These are phyloP conservation scores for Limnephilus marmoratus DNA, from an alignment of 2,888 invertebrate species.

Conservation along the genomic window DNA sequence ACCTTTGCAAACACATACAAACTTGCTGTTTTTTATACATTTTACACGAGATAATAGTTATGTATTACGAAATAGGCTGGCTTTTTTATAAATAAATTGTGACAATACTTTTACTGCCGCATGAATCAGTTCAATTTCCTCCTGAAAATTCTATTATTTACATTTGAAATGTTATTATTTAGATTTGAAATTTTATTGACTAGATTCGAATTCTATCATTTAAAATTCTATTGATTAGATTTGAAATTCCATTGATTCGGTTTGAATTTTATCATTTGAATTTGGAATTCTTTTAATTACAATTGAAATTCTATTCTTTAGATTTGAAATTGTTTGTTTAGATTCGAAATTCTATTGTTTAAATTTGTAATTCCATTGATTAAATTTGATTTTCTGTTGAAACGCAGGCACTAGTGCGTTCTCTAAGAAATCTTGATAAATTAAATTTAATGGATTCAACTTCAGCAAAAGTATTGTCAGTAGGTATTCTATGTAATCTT, in stretches of 20 bases:
- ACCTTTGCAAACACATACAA: constrained; percentile 51
- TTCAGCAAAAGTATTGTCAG: not conserved
- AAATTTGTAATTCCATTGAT: not conserved
- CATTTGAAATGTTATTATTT: not conserved
- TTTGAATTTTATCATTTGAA: not conserved
- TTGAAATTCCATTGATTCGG: not conserved
- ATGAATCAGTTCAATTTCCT: not conserved
- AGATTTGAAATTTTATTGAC: not conserved
- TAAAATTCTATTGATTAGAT: not conserved
- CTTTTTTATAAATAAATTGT: constrained; percentile 30
- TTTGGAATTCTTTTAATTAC: not conserved
- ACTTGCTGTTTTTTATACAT: constrained; percentile 50
- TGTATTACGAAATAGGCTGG: not conserved
- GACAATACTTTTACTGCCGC: constrained; percentile 11
- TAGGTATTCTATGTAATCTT: constrained; percentile 34
- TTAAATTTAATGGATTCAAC: not conserved
- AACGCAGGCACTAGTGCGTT: not conserved
- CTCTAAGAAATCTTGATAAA: not conserved
- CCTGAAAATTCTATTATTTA: not conserved
- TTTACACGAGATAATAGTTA: constrained; percentile 6
- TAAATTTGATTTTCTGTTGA: not conserved
- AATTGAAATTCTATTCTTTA: not conserved
- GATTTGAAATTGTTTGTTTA: not conserved
- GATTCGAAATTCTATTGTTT: not conserved
- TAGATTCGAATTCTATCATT: not conserved